Evolutionary conservation across 2,113 vertebrate genomes (phyloP), one percentile per base, ranked within the genome.

Genomic region (Coryphaenoides rupestris): DNA sequence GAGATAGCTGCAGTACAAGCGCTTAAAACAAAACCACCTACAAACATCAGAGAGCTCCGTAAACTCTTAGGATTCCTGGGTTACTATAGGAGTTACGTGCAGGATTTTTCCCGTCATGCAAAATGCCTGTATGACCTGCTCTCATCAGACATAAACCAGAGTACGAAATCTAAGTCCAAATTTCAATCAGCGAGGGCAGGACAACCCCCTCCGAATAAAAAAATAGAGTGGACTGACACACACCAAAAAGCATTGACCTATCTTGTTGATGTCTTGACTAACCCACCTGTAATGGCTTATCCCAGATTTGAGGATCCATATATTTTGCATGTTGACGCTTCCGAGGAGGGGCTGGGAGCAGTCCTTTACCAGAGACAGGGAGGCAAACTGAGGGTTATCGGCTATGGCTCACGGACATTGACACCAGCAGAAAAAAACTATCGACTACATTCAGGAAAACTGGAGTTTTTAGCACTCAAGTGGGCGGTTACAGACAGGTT

Each of bases 361-460:
- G 58, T 59, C 16, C 24, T 59, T 5, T 59, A 59, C 9, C 58
- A 45, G 28, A 59, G 58, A 59, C 58, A 59, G 24, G 58, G 40
- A 59, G 58, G 58, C 16, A 59, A 45, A 45, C 58, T 45, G 16
- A 45, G 58, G 19, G 58, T 59, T 2, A 59, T 59, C 14, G 58
- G 56, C 3, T 59, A 59, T 33, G 28, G 58, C 58, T 59, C 28
- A 59, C 24, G 17, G 12, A 59, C 58, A 19, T 13, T 40, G 16
- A 59, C 58, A 59, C n/a, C 58, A 40, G 58, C 58, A 40, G 58
- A 59, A 33, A 59, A 45, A 45, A 59, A 59, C 26, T 45, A 45
- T 7, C 15, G 28, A 19, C 19, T 40, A 33, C 58, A 59, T 59
- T 59, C 58, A 59, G 58, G 58, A 13, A 40, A 56, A 4, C 2